Conservation (phyloP, 1,140 invertebrate genomes). For the Trichonephila clavipes region DNA sequence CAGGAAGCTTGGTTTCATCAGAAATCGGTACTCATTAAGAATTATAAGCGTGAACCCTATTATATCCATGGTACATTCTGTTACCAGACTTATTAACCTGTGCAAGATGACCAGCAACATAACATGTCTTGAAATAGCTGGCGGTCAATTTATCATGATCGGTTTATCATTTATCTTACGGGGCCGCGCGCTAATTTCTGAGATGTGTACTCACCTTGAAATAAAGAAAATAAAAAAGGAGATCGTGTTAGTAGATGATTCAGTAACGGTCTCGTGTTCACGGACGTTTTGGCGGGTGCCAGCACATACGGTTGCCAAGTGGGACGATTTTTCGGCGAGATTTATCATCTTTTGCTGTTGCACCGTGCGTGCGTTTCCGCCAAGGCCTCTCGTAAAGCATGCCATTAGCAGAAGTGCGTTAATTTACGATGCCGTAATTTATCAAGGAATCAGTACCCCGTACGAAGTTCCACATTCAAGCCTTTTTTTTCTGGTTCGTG, state of each 20-base stretch:
- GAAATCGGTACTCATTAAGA: no score
- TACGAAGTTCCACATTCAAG: not conserved
- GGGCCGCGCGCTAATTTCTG: not conserved
- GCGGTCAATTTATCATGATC: not conserved
- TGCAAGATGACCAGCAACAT: not conserved
- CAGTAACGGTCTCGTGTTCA: conserved; percentile 31
- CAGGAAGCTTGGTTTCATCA: no score
- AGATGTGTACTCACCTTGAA: conserved; percentile 16
- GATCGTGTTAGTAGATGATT: not conserved
- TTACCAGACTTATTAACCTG: not conserved
- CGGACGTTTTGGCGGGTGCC: conserved; percentile 17
- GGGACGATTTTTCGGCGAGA: conserved; percentile 10
- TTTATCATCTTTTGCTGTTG: not conserved
- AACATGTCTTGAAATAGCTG: not conserved
- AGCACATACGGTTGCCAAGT: conserved; percentile 23
- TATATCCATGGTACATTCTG: not conserved
- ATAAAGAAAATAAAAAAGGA: not conserved
- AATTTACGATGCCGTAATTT: conserved; percentile 28
- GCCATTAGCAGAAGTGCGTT: conserved; percentile 33
- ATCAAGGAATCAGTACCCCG: conserved; percentile 9
- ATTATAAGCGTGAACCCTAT: no score
- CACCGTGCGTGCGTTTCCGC: conserved; percentile 17
- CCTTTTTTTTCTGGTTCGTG: not conserved
- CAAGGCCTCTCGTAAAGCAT: conserved; percentile 32
- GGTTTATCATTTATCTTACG: not conserved